These are phyloP conservation scores for Seriola rivoliana DNA, from an alignment of 2,113 vertebrate species.

Conservation along the genomic window DNA sequence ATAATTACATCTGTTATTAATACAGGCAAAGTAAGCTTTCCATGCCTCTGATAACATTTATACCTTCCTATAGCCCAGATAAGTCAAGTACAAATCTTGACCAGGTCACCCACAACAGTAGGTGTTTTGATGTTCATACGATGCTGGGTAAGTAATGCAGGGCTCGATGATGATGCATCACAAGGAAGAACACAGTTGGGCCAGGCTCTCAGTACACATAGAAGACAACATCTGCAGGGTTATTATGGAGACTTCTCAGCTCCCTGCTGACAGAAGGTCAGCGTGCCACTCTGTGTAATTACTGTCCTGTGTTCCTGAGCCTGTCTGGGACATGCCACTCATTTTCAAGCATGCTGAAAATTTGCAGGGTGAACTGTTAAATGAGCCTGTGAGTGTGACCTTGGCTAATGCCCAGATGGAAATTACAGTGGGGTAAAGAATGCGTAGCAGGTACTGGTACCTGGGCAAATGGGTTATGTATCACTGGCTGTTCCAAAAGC, in stretches of 20 bases:
- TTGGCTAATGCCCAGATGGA: slow-evolving; percentile 3
- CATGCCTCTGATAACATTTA: too few relatives aligned
- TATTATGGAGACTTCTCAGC: not conserved
- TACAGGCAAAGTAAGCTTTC: too few relatives aligned
- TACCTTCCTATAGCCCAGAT: not conserved
- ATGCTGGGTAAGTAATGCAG: not conserved
- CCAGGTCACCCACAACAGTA: not conserved
- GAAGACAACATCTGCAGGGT: not conserved
- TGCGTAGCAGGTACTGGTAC: too few relatives aligned
- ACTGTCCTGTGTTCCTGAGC: not conserved
- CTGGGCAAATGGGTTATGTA: not conserved
- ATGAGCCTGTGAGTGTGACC: not conserved
- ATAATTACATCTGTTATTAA: too few relatives aligned
- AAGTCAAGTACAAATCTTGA: not conserved
- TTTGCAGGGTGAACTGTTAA: not conserved
- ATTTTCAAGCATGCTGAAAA: slow-evolving; percentile 6
- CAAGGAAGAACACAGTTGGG: not conserved
- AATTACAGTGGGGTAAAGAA: not conserved
- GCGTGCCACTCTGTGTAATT: not conserved
- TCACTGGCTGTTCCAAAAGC: not conserved
- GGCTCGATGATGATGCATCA: not conserved
- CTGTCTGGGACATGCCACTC: not conserved
- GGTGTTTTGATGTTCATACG: not conserved
- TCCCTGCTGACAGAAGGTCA: not conserved
- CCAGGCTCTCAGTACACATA: not conserved